Base-by-base conservation (phyloP, 1,140 invertebrate genomes). In the Stenopsyche tienmushanensis region DNA sequence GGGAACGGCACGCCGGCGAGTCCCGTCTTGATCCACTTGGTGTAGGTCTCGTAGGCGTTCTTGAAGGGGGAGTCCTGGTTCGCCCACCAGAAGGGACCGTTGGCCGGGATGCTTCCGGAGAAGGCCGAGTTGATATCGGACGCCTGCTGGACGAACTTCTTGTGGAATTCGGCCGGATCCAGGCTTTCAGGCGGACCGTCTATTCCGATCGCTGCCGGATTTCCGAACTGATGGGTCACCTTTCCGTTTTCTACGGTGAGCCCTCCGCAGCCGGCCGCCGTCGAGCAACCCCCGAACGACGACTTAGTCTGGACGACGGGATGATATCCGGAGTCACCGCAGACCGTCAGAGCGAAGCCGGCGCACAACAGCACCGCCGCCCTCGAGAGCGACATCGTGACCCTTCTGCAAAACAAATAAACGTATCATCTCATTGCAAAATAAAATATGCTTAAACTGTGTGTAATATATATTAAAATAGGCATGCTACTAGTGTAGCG, bases 11-110 rank as follows among this genome's bases (percentile, higher is more conserved):
- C 54, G 20, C 60, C 58, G 39, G 53, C 59, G n/a, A 66, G 67
- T 41, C 69, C 62, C 53, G 71, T 69, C 25, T 59, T 64, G 17
- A 71, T 59, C 53, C 74, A 76, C 65, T 75, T 74, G 29, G 73
- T 73, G 64, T 71, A 77, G 39, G 73, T 69, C 17, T 76, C 73
- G 50, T 76, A 71, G 26, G 75, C 74, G 45, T 72, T 74, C 62
- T 82, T 83, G 72, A 84, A 79, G 0, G 83, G 82, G 1, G 80
- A 82, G 64, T 84, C 74, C 25, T 78, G 66, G 45, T 73, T 75
- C 76, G 80, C 78, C 83, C 83, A 84, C 83, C 83, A 84, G 70
- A 79, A 82, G 1, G 80, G 77, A 34, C 71, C 76, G 20, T 72
- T 71, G 0, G 66, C 69, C 3, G 72, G 71, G 2, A 72, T 45